Conservation (phyloP, 2,888 invertebrate species). For the Resseliella maxima region DNA sequence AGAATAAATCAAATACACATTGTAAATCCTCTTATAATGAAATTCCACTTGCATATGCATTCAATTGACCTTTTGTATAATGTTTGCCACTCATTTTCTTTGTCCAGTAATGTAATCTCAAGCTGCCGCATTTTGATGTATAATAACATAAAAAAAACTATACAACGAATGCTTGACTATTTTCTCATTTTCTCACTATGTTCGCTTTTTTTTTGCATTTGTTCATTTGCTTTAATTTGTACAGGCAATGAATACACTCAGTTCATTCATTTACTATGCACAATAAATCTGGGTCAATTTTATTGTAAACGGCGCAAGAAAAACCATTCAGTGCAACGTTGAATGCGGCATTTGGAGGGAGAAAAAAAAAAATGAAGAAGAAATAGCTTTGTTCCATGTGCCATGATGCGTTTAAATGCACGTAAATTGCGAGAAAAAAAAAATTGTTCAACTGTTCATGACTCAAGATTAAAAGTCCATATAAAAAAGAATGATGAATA, state of each 20-base stretch:
- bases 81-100: not conserved
- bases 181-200: conserved; percentile 34
- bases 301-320: conserved; percentile 32
- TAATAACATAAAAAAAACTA: not conserved
- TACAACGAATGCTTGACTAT: not conserved
- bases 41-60: conserved; percentile 35
- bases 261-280: conserved; percentile 12
- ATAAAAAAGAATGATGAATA: not conserved
- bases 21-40: conserved; percentile 6
- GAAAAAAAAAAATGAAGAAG: not conserved
- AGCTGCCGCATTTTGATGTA: not conserved
- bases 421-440: not conserved
- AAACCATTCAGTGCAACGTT: not conserved
- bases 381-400: not conserved
- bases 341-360: not conserved
- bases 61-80: conserved; percentile 42
- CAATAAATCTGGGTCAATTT: conserved; percentile 53
- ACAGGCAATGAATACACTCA: not conserved
- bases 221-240: conserved; percentile 21
- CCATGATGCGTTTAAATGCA: not conserved
- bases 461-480: not conserved
- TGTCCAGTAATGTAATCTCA: not conserved
- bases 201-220: not conserved
- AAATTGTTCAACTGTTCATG: not conserved
- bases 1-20: not conserved